Base-by-base conservation (phyloP, 2,113 vertebrate species). In the Actenoides hombroni region DNA sequence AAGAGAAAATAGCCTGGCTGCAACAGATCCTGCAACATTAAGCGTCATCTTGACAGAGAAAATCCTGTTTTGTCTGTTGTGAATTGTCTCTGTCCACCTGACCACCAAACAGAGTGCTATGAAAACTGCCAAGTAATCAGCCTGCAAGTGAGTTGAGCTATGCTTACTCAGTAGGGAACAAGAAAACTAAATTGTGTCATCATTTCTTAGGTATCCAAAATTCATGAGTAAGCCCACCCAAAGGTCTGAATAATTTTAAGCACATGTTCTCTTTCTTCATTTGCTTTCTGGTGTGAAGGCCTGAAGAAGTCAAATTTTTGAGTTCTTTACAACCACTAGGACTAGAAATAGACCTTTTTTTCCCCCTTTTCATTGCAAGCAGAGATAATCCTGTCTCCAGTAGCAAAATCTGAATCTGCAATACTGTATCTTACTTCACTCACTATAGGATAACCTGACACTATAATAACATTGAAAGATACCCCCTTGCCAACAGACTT, bases 71-170 rank as follows among this genome's bases (percentile, higher is more conserved):
- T 86, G 76, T 92, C 10, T 1, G 33, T 83, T 94, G 59, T 73
- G 59, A 54, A 57, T 92, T 33, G 6, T 51, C 33, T 90, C 57
- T 80, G 63, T 37, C 63, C 26, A 83, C 16, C 59, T 73, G 54
- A 57, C 44, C 9, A 4, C 63, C 83, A 90, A 29, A 92, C n/a
- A 16, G 35, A 93, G 25, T 17, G 63, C 65, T 71, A 44, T 40
- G 42, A 90, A 85, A 82, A 83, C 39, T 86, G 83, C 44, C 83
- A 93, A 83, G 35, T 88, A 90, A 96, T 95, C 53, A 68, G 42
- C 31, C 53, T 90, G 83, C 67, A 90, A 76, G 48, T 80, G 63
- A 80, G 48, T 64, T 90, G 44, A 80, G 33, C 46, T 57, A 29
- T 31, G 16, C n/a, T 44, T 88, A 74, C 51, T 61, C 86, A 70